Conservation (phyloP, 2,888 invertebrate species). For the Metallyticus violacea region DNA sequence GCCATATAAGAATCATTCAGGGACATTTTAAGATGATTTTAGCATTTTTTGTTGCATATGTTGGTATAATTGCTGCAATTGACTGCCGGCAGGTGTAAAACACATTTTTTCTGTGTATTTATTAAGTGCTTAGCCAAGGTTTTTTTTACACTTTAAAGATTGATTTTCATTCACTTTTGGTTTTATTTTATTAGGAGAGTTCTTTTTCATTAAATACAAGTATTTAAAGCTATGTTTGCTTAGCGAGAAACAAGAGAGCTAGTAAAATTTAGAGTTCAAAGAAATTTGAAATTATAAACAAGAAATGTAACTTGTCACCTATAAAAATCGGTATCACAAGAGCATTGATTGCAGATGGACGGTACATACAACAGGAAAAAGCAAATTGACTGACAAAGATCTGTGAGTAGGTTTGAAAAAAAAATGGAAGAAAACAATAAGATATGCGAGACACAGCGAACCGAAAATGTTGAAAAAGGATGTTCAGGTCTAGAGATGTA, state of each 20-base stretch:
- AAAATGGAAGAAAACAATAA: not conserved
- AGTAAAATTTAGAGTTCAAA: not conserved
- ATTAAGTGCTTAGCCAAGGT: not conserved
- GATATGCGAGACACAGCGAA: not conserved
- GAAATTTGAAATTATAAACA: not conserved
- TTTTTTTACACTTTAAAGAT: not conserved
- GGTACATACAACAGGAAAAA: not conserved
- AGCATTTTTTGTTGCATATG: not conserved
- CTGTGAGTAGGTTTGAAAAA: too few relatives aligned
- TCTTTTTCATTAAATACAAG: not conserved
- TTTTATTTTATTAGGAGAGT: not conserved
- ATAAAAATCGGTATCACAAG: not conserved
- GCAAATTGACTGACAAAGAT: too few relatives aligned
- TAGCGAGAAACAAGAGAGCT: not conserved
- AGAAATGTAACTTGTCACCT: not conserved
- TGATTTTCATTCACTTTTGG: not conserved
- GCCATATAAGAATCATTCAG: not conserved
- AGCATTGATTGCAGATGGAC: too few relatives aligned
- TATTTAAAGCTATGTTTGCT: not conserved
- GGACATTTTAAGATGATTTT: not conserved
- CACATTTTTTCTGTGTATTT: not conserved
- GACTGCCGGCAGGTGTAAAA: not conserved
- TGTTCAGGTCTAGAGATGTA: not conserved
- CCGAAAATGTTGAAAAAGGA: not conserved
- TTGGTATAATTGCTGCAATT: not conserved